Conservation (phyloP, 2,888 invertebrate species). For the Cephus rjabovi region DNA sequence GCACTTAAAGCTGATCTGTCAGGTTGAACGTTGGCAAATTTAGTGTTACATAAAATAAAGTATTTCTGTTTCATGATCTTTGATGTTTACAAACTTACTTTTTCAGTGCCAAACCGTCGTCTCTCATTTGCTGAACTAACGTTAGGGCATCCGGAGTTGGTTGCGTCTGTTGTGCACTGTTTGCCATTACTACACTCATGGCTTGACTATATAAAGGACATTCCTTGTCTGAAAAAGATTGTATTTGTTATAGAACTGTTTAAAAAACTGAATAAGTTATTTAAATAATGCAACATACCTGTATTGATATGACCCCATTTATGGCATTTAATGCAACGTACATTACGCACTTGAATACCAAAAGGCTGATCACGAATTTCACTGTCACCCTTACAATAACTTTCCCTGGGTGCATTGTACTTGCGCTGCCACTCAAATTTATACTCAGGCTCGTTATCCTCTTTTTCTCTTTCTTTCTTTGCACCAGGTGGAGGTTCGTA, state of each 20-base stretch:
- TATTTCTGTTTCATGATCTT: conserved; percentile 56
- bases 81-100: conserved; percentile 69
- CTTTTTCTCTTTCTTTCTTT: conserved; percentile 89
- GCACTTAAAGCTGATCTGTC: conserved; percentile 58
- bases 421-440: conserved; percentile 99
- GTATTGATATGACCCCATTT: conserved; percentile 99
- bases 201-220: conserved; percentile 92
- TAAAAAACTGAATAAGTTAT: conserved; percentile 9
- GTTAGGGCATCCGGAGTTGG: conserved; percentile 78
- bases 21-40: conserved; percentile 1
- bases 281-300: conserved; percentile 66
- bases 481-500: conserved; percentile 99
- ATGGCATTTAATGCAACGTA: conserved; percentile 98
- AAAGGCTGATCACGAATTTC: conserved; percentile 98
- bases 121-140: conserved; percentile 90
- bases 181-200: conserved; percentile 83
- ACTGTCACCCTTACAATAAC: conserved; percentile 97
- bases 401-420: conserved; percentile 98
- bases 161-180: conserved; percentile 70
- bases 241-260: not conserved
- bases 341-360: conserved; percentile 97
- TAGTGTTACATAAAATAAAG: conserved; percentile 10
- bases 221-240: conserved; percentile 80
- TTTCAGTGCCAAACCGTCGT: conserved; percentile 91
- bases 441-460: conserved; percentile 95